Percentiles rank a stretch among this genome's conserved stretches.
Evolutionary conservation across 2,797 vertebrate genomes (phyloP).

Genomic region (Tragelaphus oryx): DNA sequence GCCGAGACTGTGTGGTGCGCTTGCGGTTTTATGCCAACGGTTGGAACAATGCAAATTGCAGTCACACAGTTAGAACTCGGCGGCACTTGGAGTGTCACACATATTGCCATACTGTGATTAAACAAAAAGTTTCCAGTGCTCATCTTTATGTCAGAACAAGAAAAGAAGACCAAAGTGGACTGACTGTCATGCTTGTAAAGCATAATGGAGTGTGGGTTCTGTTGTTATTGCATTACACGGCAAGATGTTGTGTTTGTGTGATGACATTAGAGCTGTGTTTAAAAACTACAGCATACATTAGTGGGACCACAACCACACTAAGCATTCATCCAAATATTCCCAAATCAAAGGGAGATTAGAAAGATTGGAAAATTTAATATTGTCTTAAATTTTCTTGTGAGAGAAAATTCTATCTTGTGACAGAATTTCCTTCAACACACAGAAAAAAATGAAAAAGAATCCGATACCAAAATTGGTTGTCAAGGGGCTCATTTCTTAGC

Average conservation of each 20-base stretch:
- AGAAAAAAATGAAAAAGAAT: neutral
- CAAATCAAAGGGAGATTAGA: neutral
- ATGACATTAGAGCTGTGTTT: accelerated
- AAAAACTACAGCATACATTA: accelerated
- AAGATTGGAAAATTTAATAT: neutral
- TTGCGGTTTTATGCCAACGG: too few relatives aligned
- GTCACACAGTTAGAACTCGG: neutral
- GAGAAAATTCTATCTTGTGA: neutral
- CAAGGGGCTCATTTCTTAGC: neutral
- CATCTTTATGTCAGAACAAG: neutral
- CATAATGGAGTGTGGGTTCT: neutral
- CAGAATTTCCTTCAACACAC: neutral
- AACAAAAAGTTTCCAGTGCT: neutral
- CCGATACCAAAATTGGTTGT: neutral
- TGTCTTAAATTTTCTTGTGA: neutral
- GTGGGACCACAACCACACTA: accelerated
- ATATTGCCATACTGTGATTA: neutral
- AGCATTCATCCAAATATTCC: too few relatives aligned
- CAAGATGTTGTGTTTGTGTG: neutral
- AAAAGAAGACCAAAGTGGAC: neutral
- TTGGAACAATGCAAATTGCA: neutral
- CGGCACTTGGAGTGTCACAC: neutral
- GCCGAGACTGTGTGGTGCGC: neutral
- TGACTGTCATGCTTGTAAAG: neutral
- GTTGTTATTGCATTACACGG: neutral